A percentile compares a stretch with the other conserved stretches of the same genome.
Conservation (phyloP, 2,797 vertebrate species). For the Xyrichtys novacula region DNA sequence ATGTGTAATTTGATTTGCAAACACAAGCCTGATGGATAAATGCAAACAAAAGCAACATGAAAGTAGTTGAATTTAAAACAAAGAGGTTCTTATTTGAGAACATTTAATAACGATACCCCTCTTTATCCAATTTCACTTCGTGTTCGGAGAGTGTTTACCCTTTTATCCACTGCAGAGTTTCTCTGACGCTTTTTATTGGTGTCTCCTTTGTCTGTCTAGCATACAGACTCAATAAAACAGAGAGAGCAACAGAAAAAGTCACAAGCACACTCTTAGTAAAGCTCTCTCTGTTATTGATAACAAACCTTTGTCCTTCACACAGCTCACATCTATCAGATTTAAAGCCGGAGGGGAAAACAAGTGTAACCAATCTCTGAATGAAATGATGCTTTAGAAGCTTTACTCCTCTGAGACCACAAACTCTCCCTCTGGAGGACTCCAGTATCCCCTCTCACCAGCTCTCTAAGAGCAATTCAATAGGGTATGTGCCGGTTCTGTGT, state of each 20-base stretch:
- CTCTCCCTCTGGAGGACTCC: slow-evolving; percentile 18
- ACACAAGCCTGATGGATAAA: neutral
- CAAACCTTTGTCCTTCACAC: slow-evolving; percentile 18
- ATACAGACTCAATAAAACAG: slow-evolving; percentile 1
- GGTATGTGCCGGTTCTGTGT: slow-evolving; percentile 1
- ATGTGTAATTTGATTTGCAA: neutral
- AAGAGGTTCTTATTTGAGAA: neutral
- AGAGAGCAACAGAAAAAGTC: neutral
- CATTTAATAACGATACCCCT: neutral
- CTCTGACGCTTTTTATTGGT: slow-evolving; percentile 8
- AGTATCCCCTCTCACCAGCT: slow-evolving; percentile 3
- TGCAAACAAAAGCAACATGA: neutral
- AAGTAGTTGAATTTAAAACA: neutral
- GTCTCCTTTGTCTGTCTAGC: neutral
- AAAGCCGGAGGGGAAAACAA: slow-evolving; percentile 44
- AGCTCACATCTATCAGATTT: slow-evolving; percentile 28
- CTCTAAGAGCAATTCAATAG: slow-evolving; percentile 18
- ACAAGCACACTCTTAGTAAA: neutral
- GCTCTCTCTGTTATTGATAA: slow-evolving; percentile 11
- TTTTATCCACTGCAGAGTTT: neutral
- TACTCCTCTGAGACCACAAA: slow-evolving; percentile 39
- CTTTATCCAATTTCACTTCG: slow-evolving; percentile 23
- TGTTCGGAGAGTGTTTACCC: slow-evolving; percentile 8
- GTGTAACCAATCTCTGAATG: slow-evolving; percentile 18
- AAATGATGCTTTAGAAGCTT: slow-evolving; percentile 38